Base-by-base conservation (phyloP, 2,797 vertebrate genomes). In the Sphaeramia orbicularis region DNA sequence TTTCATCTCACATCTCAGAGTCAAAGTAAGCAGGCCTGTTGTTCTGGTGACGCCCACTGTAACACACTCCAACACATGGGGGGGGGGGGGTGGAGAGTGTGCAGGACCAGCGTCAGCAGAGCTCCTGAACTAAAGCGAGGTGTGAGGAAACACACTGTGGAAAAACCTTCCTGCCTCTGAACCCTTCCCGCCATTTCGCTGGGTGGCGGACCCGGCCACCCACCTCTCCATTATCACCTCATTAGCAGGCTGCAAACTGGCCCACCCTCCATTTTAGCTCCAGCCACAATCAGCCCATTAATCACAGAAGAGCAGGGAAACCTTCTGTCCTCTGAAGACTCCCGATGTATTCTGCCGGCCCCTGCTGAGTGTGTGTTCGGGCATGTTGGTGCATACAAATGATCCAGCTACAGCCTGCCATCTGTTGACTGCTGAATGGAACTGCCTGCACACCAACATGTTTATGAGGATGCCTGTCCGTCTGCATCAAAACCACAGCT, bases 171-270 rank as follows among this genome's bases (percentile, higher is more conserved):
- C 61, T 43, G 51, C 52, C 52, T 74, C 44, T 30, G 21, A 71
- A 76, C 52, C 53, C 47, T 42, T 63, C 54, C 27, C 72, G 57
- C 69, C 64, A 44, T 77, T 80, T 73, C 76, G 54, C 79, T 12
- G 59, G 73, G 69, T 71, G 81, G 67, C 6, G 48, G 76, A 74
- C 78, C 63, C 48, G 4, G 48, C 78, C 74, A 45, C 83, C 88
- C 85, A 85, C 83, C 84, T 84, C 83, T 86, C 80, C 80, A 91
- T 92, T 91, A 91, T 90, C 87, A 78, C 72, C 86, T 90, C 87
- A 88, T 91, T 91, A 92, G 74, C 4, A 30, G 54, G 66, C 80
- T 86, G 80, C 70, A 86, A 81, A 88, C 83, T 70, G 76, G 80
- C 80, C 85, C 81, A 83, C 80, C 87, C 87, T 77, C 75, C 75